These are phyloP conservation scores for Oncopeltus fasciatus DNA, from an alignment of 1,140 invertebrate species.

Conservation along the genomic window DNA sequence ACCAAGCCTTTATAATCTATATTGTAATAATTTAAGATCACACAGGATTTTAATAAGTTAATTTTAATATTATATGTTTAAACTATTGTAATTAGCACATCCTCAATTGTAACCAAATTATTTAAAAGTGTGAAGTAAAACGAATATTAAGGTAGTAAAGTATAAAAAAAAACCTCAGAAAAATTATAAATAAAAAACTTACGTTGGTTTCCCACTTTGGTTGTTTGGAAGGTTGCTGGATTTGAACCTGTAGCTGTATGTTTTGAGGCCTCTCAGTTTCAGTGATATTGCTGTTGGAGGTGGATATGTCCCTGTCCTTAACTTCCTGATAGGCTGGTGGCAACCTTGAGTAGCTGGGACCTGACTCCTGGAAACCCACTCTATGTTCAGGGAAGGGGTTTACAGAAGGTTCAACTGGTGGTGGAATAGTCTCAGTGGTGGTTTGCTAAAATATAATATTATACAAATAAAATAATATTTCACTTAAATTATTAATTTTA, in stretches of 20 bases:
- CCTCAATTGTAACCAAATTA: too few species aligned
- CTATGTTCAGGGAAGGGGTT: constrained; percentile 54
- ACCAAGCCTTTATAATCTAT: too few species aligned
- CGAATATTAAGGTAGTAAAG: too few species aligned
- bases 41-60: too few species aligned
- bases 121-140: too few species aligned
- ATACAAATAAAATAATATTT: neutral
- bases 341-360: constrained; percentile 19
- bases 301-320: constrained; percentile 34
- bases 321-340: constrained; percentile 25
- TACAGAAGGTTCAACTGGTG: constrained; percentile 46
- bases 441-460: constrained; percentile 12
- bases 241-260: constrained; percentile 53
- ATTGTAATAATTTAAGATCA: too few species aligned
- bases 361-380: constrained; percentile 25
- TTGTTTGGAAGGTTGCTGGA: constrained; percentile 30
- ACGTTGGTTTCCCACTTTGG: constrained; percentile 13
- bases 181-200: constrained; percentile 3
- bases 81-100: too few species aligned
- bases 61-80: too few species aligned
- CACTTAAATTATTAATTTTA: too few species aligned
- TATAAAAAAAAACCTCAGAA: too few species aligned
- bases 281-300: constrained; percentile 13
- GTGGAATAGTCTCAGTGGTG: constrained; percentile 28
- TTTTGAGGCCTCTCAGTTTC: constrained; percentile 34